Evolutionary conservation across 23 tunicate genomes (phyloP).

Genomic region (Trididemnum miniatum): DNA sequence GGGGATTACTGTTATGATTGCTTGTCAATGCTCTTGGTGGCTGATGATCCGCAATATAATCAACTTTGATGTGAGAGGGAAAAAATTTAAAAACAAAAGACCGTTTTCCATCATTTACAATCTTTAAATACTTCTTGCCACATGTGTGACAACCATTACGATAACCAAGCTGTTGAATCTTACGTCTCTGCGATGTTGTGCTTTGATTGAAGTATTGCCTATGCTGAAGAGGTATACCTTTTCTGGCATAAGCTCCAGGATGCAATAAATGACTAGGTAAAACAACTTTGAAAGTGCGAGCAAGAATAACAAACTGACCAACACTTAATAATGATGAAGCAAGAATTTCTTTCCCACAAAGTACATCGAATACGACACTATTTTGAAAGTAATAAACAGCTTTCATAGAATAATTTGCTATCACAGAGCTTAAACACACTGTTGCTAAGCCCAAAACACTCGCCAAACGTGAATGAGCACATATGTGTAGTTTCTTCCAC

Average conservation of each 20-base stretch:
- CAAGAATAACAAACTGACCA: slow-evolving; percentile 37
- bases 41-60: slow-evolving; percentile 81
- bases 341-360: slow-evolving; percentile 7
- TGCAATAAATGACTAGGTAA: slow-evolving; percentile 78
- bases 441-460: slow-evolving; percentile 33
- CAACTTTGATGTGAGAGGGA: slow-evolving; percentile 22
- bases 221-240: slow-evolving; percentile 24
- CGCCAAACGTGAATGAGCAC: slow-evolving; percentile 53
- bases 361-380: not conserved
- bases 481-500: slow-evolving; percentile 56
- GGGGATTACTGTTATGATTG: slow-evolving; percentile 3
- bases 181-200: not conserved
- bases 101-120: not conserved
- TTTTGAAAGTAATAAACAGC: slow-evolving; percentile 15
- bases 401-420: slow-evolving; percentile 17
- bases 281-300: slow-evolving; percentile 37
- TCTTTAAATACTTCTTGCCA: slow-evolving; percentile 33
- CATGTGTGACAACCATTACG: slow-evolving; percentile 82
- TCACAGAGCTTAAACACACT: slow-evolving; percentile 21
- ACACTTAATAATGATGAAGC: slow-evolving; percentile 20
- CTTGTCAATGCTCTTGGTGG: slow-evolving; percentile 70
- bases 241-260: slow-evolving; percentile 73
- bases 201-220: not conserved
- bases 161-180: slow-evolving; percentile 51
- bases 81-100: slow-evolving; percentile 2